phyloP scores from a whole-genome alignment of 2,797 vertebrate species.

The Myoxocephalus aenaeus region DNA sequence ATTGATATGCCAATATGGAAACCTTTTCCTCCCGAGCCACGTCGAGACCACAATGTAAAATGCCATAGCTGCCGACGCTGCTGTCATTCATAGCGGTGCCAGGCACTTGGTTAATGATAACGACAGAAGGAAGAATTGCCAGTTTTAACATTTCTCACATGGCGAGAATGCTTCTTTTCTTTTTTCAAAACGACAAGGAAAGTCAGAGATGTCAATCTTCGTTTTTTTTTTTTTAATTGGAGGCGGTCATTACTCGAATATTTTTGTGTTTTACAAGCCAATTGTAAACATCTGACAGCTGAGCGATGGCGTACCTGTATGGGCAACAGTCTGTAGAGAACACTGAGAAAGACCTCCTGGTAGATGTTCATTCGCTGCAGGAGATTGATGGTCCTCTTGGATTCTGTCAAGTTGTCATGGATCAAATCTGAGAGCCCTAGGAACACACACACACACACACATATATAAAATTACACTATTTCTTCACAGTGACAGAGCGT shows the following conservation, averaged over 20 bases:
- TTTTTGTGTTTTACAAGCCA: slow-evolving; percentile 13
- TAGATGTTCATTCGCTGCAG: slow-evolving; percentile 98
- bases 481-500: slow-evolving; percentile 5
- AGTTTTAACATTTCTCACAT: background rate
- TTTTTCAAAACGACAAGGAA: slow-evolving; percentile 9
- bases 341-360: slow-evolving; percentile 95
- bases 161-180: background rate
- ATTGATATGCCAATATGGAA: slow-evolving; percentile 59
- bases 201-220: slow-evolving; percentile 22
- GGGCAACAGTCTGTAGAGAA: slow-evolving; percentile 92
- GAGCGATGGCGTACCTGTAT: slow-evolving; percentile 86
- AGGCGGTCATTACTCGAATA: slow-evolving; percentile 20
- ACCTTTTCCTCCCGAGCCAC: slow-evolving; percentile 45
- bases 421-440: slow-evolving; percentile 92
- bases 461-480: slow-evolving; percentile 31
- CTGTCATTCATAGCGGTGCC: background rate
- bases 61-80: slow-evolving; percentile 35
- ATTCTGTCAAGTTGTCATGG: slow-evolving; percentile 97
- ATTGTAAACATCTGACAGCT: slow-evolving; percentile 15
- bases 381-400: slow-evolving; percentile 97
- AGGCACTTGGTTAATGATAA: background rate
- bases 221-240: no score
- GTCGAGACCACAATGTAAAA: slow-evolving; percentile 47
- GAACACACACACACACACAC: slow-evolving; percentile 51
- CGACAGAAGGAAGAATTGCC: background rate